A percentile compares a stretch with the other conserved stretches of the same genome.
Evolutionary conservation across 2,797 vertebrate genomes (phyloP).

Genomic region (Takifugu ocellatus): DNA sequence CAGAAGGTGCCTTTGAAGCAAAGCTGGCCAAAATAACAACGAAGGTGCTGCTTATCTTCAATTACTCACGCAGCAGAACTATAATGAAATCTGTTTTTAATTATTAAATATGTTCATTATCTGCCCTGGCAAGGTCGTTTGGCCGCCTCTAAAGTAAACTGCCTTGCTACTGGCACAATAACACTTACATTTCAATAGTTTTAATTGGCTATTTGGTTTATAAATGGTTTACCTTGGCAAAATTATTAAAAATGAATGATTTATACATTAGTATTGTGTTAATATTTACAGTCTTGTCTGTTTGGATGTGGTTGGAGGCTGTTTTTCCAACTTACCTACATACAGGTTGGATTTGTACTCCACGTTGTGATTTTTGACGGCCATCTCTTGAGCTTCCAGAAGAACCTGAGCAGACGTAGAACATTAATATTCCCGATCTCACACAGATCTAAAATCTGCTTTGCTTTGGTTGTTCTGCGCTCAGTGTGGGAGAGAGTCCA

Average conservation of each 20-base stretch:
- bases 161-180: no score
- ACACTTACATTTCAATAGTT: no score
- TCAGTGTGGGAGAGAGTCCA: not conserved
- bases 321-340: slow-evolving; percentile 71
- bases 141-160: no score
- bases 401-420: slow-evolving; percentile 77
- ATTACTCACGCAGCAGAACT: slow-evolving; percentile 9
- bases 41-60: slow-evolving; percentile 22
- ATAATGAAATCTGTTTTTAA: slow-evolving; percentile 8
- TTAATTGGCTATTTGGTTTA: no score
- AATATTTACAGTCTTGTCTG: slow-evolving; percentile 1
- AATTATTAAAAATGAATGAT: no score
- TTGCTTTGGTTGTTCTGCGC: not conserved
- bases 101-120: not conserved
- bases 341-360: slow-evolving; percentile 95
- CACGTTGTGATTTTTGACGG: slow-evolving; percentile 89
- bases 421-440: no score
- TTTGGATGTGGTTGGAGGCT: not conserved
- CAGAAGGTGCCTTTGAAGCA: no score
- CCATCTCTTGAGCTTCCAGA: slow-evolving; percentile 96
- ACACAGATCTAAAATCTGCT: no score
- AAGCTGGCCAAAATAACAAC: slow-evolving; percentile 1
- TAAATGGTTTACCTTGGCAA: no score
- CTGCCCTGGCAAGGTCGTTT: slow-evolving; percentile 9
- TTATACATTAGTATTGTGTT: no score